Evolutionary conservation across 2,113 vertebrate genomes (phyloP).

Genomic region (Columba janthina): DNA sequence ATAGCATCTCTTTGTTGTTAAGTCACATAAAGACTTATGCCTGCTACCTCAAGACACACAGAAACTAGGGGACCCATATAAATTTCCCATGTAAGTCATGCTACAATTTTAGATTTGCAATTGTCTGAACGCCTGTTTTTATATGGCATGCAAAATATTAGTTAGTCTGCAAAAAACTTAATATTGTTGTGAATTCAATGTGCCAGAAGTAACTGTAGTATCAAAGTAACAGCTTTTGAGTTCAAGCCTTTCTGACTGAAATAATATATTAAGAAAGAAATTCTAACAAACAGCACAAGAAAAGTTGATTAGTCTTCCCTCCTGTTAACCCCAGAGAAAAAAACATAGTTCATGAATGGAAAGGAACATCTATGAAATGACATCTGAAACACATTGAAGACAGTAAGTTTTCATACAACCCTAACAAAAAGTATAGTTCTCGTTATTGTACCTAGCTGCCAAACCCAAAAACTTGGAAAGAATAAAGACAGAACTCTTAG

Average conservation of each 20-base stretch:
- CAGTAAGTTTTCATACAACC: background rate
- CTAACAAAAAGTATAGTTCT: background rate
- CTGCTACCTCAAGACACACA: background rate
- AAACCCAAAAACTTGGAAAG: background rate
- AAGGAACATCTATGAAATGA: rapidly evolving
- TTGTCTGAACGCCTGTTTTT: background rate
- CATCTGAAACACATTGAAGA: background rate
- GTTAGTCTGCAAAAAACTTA: background rate
- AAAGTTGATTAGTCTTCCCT: background rate
- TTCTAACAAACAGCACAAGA: background rate
- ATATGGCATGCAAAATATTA: background rate
- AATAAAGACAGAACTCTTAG: background rate
- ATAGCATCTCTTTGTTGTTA: background rate
- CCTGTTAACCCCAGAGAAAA: background rate
- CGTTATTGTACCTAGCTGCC: rapidly evolving
- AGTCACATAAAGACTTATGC: background rate
- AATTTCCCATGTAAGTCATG: background rate
- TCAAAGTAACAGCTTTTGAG: background rate
- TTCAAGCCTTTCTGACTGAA: background rate
- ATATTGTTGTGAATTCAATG: background rate
- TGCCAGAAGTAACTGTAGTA: rapidly evolving
- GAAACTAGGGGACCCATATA: background rate
- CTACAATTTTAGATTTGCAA: background rate
- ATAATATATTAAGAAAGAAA: background rate
- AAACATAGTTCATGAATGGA: background rate